These are phyloP conservation scores for Sibirionetta formosa DNA, from an alignment of 2,797 vertebrate genomes.

Conservation along the genomic window DNA sequence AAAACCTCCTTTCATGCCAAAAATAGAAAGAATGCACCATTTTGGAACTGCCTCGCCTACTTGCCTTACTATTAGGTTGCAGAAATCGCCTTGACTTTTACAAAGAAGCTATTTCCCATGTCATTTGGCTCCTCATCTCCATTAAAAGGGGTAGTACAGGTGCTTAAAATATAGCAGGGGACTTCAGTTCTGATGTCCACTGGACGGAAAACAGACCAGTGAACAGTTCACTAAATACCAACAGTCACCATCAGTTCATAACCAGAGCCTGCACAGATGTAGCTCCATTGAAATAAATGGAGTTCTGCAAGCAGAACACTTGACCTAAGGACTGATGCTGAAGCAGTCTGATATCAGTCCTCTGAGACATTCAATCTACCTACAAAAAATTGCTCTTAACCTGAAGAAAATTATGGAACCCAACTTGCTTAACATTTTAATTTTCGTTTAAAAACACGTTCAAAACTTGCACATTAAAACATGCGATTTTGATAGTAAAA, in stretches of 20 bases:
- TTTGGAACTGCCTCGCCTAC: neutral
- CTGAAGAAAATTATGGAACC: neutral
- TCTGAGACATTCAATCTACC: neutral
- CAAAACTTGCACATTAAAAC: neutral
- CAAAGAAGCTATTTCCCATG: neutral
- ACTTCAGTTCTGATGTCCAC: neutral
- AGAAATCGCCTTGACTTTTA: neutral
- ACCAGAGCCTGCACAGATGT: neutral
- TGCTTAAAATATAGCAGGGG: neutral
- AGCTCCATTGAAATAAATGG: neutral
- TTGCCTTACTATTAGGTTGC: neutral
- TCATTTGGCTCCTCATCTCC: neutral
- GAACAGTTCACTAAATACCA: neutral
- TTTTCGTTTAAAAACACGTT: neutral
- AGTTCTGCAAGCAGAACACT: constrained; percentile 10
- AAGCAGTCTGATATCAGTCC: neutral
- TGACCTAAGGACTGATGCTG: neutral
- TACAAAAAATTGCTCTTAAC: neutral
- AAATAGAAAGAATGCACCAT: constrained; percentile 44
- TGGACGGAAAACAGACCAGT: neutral
- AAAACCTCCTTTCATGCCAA: constrained; percentile 54
- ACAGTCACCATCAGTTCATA: neutral
- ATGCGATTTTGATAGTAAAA: neutral
- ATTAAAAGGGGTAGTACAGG: neutral
- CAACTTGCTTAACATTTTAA: neutral